Percentiles rank a stretch among this genome's conserved stretches.
Evolutionary conservation across 2,888 invertebrate species (phyloP).

Genomic region (Diplolepis rosae): DNA sequence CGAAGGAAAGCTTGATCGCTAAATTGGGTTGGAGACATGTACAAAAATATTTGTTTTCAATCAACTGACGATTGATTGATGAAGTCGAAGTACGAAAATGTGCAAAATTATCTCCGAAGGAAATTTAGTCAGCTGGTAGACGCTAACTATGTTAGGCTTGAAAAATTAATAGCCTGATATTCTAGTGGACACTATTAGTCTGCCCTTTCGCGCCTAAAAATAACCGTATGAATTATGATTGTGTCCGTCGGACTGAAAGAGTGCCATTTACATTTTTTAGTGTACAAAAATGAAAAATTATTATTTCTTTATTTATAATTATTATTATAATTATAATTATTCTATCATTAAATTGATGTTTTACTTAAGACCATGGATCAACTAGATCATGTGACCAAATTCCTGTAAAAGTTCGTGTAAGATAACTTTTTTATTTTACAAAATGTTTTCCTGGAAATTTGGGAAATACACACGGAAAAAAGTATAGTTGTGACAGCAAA

Average conservation of each 20-base stretch:
- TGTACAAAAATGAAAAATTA: not conserved
- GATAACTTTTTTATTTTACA: no score
- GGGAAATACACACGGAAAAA: no score
- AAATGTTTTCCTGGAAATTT: no score
- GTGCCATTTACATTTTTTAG: not conserved
- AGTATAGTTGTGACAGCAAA: no score
- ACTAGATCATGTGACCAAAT: no score
- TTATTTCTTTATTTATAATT: no score
- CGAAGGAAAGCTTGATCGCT: constrained; percentile 30
- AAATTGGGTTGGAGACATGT: constrained; percentile 34
- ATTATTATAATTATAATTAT: no score
- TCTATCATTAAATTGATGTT: no score
- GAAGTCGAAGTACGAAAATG: constrained; percentile 33
- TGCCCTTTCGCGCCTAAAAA: not conserved
- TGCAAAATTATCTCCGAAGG: not conserved
- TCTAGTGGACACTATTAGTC: not conserved
- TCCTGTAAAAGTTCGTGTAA: no score
- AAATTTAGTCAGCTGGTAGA: not conserved
- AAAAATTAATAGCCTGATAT: not conserved
- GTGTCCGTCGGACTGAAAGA: not conserved
- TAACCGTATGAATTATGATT: not conserved
- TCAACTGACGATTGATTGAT: constrained; percentile 39
- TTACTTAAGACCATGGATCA: no score
- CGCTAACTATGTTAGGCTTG: not conserved
- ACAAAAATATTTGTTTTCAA: constrained; percentile 39